phyloP scores from a whole-genome alignment of 1,140 invertebrate species.

The Hesperophylax magnus region DNA sequence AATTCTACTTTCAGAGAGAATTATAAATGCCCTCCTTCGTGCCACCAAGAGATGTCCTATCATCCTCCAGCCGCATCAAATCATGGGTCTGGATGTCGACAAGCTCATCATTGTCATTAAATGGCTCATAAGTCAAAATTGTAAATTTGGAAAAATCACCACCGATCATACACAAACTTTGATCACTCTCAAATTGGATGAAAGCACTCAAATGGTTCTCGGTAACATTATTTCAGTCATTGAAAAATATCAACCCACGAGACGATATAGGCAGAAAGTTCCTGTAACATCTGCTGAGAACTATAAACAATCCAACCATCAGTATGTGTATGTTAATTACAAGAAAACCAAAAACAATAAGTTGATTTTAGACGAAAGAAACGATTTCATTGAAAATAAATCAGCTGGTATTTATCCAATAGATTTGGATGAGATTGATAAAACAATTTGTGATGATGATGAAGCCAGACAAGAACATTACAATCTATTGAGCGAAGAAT shows the following conservation, averaged over 20 bases:
- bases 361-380: constrained; percentile 32
- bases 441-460: constrained; percentile 7
- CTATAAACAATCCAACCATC: constrained; percentile 9
- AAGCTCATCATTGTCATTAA: constrained; percentile 49
- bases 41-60: constrained; percentile 50
- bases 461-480: constrained; percentile 36
- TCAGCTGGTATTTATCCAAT: neutral
- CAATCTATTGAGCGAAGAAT: constrained; percentile 35
- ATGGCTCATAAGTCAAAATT: constrained; percentile 46
- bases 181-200: constrained; percentile 20
- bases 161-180: constrained; percentile 18
- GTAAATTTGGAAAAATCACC: constrained; percentile 29
- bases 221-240: constrained; percentile 29
- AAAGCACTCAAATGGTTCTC: neutral
- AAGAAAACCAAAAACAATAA: constrained; percentile 30
- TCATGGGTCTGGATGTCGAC: constrained; percentile 54
- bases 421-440: constrained; percentile 8
- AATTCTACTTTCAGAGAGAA: constrained; percentile 53
- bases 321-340: constrained; percentile 35
- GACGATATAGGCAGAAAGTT: constrained; percentile 25
- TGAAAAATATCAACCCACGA: constrained; percentile 37
- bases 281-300: constrained; percentile 4
- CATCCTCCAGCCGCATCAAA: constrained; percentile 53
- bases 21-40: constrained; percentile 49
- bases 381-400: constrained; percentile 16